Conservation (phyloP, 2,888 invertebrate genomes). For the Crocallis elinguaria region DNA sequence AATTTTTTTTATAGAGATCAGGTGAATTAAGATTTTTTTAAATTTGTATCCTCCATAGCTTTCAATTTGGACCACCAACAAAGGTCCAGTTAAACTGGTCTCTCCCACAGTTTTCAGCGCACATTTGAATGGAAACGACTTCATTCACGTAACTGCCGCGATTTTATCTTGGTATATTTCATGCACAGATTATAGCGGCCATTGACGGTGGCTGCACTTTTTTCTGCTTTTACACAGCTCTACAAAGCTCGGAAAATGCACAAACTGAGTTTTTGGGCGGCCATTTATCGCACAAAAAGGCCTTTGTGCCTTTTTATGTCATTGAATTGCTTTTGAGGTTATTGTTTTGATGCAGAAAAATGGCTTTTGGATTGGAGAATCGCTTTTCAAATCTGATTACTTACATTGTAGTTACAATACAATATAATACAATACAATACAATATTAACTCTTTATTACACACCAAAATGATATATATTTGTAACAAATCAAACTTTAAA, state of each 20-base stretch:
- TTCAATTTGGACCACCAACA: slow-evolving; percentile 38
- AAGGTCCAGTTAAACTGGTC: slow-evolving; percentile 68
- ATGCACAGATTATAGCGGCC: slow-evolving; percentile 59
- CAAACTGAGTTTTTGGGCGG: slow-evolving; percentile 14
- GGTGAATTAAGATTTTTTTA: no score
- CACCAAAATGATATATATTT: no score
- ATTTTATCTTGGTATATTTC: slow-evolving; percentile 70
- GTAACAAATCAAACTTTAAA: no score
- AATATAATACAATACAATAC: no score
- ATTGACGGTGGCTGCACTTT: slow-evolving; percentile 42
- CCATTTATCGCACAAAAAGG: slow-evolving; percentile 10
- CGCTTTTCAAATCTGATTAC: no score
- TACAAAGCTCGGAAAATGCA: slow-evolving; percentile 17
- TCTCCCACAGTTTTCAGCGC: slow-evolving; percentile 67
- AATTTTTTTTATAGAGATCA: no score
- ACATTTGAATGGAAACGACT: slow-evolving; percentile 78
- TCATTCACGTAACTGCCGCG: slow-evolving; percentile 73
- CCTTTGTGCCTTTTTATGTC: background rate
- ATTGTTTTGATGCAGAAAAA: background rate
- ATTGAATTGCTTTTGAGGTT: slow-evolving; percentile 5
- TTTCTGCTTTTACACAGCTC: slow-evolving; percentile 18
- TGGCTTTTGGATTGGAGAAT: background rate
- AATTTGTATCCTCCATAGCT: background rate
- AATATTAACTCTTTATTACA: no score
- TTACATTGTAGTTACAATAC: no score